phyloP scores from a whole-genome alignment of 2,888 invertebrate species.

The Mesorhabditis spiculigera region DNA sequence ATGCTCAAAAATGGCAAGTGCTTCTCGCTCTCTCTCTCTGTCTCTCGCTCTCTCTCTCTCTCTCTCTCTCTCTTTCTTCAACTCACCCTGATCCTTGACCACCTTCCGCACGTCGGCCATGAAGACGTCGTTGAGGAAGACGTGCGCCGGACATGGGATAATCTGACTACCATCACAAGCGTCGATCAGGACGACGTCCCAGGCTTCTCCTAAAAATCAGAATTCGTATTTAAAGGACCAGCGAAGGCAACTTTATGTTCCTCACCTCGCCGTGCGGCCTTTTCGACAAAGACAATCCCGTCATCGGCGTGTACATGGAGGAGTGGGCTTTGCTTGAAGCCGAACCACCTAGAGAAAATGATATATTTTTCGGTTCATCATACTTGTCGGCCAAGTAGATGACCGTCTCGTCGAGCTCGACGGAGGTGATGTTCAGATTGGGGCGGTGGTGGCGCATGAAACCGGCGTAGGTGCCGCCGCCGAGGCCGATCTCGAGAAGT shows the following conservation, averaged over 20 bases:
- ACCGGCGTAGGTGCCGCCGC: background rate
- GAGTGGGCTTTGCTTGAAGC: background rate
- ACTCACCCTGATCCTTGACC: background rate
- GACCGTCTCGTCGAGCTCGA: conserved; percentile 25
- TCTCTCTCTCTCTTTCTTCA: no score
- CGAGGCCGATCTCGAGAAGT: background rate
- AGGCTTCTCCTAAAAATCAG: conserved; percentile 10
- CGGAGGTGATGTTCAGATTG: conserved; percentile 31
- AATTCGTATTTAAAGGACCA: background rate
- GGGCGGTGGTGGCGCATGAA: conserved; percentile 3
- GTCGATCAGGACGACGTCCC: conserved; percentile 29
- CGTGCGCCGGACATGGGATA: conserved; percentile 25
- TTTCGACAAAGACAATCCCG: background rate
- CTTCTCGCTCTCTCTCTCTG: no score
- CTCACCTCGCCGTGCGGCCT: background rate
- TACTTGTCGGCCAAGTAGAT: conserved; percentile 29
- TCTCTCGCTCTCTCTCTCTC: no score
- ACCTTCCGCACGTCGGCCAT: conserved; percentile 15
- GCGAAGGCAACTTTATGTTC: background rate
- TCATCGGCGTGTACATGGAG: background rate
- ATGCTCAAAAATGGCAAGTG: no score
- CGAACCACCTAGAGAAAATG: conserved; percentile 15
- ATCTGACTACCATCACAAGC: conserved; percentile 21
- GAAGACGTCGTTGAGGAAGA: conserved; percentile 14
- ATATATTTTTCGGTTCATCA: conserved; percentile 17